These are phyloP conservation scores for Platycheirus albimanus DNA, from an alignment of 2,888 invertebrate species.

Conservation along the genomic window DNA sequence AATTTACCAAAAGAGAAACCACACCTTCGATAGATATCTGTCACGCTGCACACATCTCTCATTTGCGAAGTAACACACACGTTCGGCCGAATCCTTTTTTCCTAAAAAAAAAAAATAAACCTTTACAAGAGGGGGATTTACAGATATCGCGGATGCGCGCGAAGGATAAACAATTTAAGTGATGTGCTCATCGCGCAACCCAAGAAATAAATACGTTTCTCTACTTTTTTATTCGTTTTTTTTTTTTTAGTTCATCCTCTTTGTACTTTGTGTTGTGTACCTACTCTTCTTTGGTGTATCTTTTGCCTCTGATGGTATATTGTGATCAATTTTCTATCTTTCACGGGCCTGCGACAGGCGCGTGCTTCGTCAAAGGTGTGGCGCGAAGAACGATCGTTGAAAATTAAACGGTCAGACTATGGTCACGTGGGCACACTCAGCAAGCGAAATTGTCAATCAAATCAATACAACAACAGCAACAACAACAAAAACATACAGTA, in stretches of 20 bases:
- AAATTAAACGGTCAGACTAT: constrained; percentile 73
- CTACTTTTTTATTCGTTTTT: constrained; percentile 4
- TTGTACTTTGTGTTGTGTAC: constrained; percentile 10
- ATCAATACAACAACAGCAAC: constrained; percentile 53
- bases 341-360: constrained; percentile 68
- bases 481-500: constrained; percentile 25
- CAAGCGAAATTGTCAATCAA: constrained; percentile 73
- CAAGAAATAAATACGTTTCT: constrained; percentile 25
- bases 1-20: constrained; percentile 50
- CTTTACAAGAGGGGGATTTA: constrained; percentile 46
- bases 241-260: constrained; percentile 32
- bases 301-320: constrained; percentile 36
- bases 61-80: constrained; percentile 49
- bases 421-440: constrained; percentile 74
- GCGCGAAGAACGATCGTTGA: constrained; percentile 69
- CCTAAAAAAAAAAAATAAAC: neutral
- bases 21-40: constrained; percentile 74
- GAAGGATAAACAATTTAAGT: constrained; percentile 66
- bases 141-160: constrained; percentile 59
- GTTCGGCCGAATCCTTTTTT: constrained; percentile 57
- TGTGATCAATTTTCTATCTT: constrained; percentile 71
- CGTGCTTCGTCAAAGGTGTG: constrained; percentile 71
- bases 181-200: constrained; percentile 66
- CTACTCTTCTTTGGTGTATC: constrained; percentile 42
- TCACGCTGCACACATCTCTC: constrained; percentile 68